Percentiles rank a stretch among this genome's conserved stretches.
Evolutionary conservation across 2,797 vertebrate genomes (phyloP).

Genomic region (Mormyrus proboscirostris): DNA sequence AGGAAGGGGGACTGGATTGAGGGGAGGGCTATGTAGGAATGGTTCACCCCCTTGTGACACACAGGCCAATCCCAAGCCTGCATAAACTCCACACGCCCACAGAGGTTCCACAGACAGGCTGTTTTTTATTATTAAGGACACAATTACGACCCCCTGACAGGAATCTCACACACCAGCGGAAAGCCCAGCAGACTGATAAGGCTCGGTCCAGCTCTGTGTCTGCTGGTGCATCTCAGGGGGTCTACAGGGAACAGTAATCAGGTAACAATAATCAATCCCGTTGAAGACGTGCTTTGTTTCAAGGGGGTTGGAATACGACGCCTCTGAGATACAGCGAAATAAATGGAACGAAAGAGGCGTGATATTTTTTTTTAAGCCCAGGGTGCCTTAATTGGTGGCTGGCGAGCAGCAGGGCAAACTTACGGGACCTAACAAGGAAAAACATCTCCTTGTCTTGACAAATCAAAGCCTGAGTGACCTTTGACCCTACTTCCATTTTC

Average conservation of each 20-base stretch:
- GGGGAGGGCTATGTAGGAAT: slow-evolving; percentile 8
- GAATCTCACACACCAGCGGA: not conserved
- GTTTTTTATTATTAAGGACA: slow-evolving; percentile 10
- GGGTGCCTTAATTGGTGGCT: not conserved
- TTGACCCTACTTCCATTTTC: slow-evolving; percentile 2
- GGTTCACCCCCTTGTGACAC: not conserved
- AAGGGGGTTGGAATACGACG: slow-evolving; percentile 22
- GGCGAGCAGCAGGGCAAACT: not conserved
- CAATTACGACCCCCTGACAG: not conserved
- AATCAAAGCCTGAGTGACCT: slow-evolving; percentile 7
- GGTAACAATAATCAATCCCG: not conserved
- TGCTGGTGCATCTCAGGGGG: not conserved
- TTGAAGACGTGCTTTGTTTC: slow-evolving; percentile 27
- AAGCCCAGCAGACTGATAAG: not conserved
- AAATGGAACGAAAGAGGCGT: not conserved
- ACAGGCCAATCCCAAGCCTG: not conserved
- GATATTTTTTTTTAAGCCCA: slow-evolving; percentile 15
- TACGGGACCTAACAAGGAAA: not conserved
- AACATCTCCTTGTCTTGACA: slow-evolving; percentile 9
- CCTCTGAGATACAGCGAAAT: slow-evolving; percentile 43
- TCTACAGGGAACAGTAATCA: slow-evolving; percentile 17
- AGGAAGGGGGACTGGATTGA: not conserved
- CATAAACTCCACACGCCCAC: not conserved
- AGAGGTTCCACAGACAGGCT: not conserved
- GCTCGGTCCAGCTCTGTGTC: not conserved